Evolutionary conservation across 1,140 invertebrate species (phyloP), one percentile per base, ranked within the genome.

Genomic region (Littorina saxatilis): DNA sequence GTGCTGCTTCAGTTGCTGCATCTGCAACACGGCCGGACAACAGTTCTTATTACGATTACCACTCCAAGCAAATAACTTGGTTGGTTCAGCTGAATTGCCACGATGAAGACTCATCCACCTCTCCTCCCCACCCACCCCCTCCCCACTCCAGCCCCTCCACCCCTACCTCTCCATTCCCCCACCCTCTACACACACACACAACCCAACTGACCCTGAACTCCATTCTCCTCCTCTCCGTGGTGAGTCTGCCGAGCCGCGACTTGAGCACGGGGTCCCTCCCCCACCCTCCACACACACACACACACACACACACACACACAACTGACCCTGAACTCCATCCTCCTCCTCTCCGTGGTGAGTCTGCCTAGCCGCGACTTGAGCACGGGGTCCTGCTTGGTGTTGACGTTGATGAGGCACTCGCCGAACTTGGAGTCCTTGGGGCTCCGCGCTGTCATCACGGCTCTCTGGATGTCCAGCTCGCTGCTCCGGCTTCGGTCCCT

Each of bases 391-490:
- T 83, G 68, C 68, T 88, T 88, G 23, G 86, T 85, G 77, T 88
- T 85, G 1, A 84, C 85, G 76, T 86, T 86, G 0, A 88, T 74
- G 4, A 90, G 76, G 29, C 86, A 86, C 73, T 85, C 84, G 4
- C 87, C 89, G 58, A 87, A 85, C 79, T 86, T 86, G 35, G 86
- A 88, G 15, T 87, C 70, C 47, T 88, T 86, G 23, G 86, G 87
- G 47, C 85, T 86, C 32, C 86, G 79, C 1, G 88, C 88, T 13
- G 82, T 76, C 9, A 83, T 76, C 76, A 89, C 82, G 5, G 88
- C 88, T 50, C 84, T 85, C 40, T 85, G 87, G 29, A 85, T 80
- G 40, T 88, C 87, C 63, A 85, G 81, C 70, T 82, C 52, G 23
- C 74, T 73, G 27, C 84, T 77, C 35, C 86, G 79, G 76, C 58